These are phyloP conservation scores for Pipistrellus nathusii DNA, from an alignment of 2,797 vertebrate genomes.

Conservation along the genomic window DNA sequence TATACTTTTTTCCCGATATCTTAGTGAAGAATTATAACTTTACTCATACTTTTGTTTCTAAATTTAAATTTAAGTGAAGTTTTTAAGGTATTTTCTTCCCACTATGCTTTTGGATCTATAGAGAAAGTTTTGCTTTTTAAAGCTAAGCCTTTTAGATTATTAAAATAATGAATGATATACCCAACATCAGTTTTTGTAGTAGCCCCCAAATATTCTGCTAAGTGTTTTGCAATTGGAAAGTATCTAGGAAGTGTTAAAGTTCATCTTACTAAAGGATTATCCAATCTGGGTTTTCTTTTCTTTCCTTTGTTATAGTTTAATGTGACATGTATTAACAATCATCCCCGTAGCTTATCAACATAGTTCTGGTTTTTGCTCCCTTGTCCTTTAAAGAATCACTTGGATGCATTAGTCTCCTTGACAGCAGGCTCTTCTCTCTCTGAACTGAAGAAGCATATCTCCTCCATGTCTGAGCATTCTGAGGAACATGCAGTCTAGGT, in stretches of 20 bases:
- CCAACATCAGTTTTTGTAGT: background rate
- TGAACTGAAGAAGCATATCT: background rate
- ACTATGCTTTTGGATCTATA: background rate
- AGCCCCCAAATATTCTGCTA: background rate
- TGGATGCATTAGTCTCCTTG: background rate
- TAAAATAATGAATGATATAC: background rate
- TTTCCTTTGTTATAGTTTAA: background rate
- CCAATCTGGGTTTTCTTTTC: background rate
- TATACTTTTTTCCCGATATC: background rate
- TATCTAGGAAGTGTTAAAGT: background rate
- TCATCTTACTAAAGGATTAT: background rate
- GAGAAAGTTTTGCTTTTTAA: conserved; percentile 28
- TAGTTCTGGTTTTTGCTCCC: background rate
- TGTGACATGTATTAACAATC: background rate
- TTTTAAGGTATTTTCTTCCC: conserved; percentile 3
- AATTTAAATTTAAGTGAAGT: background rate
- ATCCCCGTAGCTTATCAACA: background rate
- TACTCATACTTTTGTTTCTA: background rate
- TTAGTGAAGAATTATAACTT: background rate
- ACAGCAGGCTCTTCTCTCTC: background rate
- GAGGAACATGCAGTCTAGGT: background rate
- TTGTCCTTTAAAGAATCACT: background rate
- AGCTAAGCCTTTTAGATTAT: background rate
- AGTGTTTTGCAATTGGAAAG: background rate
- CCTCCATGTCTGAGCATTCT: background rate